Conservation (phyloP, 2,113 vertebrate genomes). For the Aphelocoma coerulescens region DNA sequence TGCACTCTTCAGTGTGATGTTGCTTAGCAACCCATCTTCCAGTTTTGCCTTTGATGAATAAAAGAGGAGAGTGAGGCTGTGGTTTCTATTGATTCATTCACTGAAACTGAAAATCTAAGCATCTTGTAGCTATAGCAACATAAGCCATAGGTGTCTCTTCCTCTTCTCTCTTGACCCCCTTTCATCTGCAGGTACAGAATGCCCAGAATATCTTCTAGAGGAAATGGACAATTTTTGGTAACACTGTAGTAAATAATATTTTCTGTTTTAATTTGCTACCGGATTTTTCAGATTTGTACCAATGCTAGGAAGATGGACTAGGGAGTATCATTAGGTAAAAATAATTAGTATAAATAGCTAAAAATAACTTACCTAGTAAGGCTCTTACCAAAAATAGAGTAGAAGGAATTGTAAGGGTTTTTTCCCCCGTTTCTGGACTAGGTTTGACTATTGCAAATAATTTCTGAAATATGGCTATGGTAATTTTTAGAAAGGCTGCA, state of each 20-base stretch:
- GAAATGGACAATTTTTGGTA: not conserved
- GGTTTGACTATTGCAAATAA: not conserved
- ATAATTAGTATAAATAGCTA: not conserved
- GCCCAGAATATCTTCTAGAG: conserved; percentile 16
- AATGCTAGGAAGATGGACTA: not conserved
- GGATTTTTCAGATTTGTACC: not conserved
- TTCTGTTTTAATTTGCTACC: not conserved
- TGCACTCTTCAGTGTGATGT: conserved; percentile 68
- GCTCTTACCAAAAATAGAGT: not conserved
- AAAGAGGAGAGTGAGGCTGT: conserved; percentile 53
- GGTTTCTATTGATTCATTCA: conserved; percentile 68
- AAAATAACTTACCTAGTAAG: not conserved
- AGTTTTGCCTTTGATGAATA: conserved; percentile 64
- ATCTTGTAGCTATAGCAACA: conserved; percentile 62
- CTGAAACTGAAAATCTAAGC: conserved; percentile 62
- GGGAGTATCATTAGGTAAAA: not conserved
- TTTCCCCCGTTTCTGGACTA: not conserved
- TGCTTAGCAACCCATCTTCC: conserved; percentile 79
- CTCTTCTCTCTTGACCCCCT: not conserved
- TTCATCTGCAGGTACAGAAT: conserved; percentile 41
- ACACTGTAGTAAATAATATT: not conserved
- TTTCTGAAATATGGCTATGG: not conserved
- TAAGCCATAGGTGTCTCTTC: conserved; percentile 30
- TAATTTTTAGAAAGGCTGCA: not conserved
- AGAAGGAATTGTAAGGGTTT: not conserved